Conservation (phyloP, 2,113 vertebrate species). For the Trematocara stigmaticum region DNA sequence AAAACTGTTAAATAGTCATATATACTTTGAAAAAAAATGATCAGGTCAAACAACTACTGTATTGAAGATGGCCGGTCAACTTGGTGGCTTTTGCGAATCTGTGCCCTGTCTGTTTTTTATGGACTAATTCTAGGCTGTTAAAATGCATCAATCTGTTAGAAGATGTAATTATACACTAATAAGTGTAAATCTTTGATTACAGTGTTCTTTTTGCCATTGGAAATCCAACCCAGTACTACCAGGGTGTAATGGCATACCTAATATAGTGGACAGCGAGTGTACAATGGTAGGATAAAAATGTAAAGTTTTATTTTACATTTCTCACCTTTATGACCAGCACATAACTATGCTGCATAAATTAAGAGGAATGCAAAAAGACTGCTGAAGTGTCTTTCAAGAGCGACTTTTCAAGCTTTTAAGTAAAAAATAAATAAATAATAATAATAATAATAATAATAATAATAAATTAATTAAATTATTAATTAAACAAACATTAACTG, state of each 20-base stretch:
- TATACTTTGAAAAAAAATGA: not conserved
- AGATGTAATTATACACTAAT: not conserved
- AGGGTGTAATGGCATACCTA: not conserved
- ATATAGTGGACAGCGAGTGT: not conserved
- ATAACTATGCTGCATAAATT: not conserved
- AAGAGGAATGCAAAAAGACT: not conserved
- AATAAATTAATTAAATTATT: not conserved
- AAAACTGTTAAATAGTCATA: not conserved
- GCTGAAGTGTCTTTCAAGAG: not conserved
- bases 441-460: not conserved
- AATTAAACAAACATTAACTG: not conserved
- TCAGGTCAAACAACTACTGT: not conserved
- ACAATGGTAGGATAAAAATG: not conserved
- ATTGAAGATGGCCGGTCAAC: not conserved
- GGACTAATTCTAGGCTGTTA: not conserved
- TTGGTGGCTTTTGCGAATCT: fast-evolving
- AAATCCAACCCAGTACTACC: not conserved
- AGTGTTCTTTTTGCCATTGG: not conserved
- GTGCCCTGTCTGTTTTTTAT: not conserved
- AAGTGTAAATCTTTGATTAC: not conserved
- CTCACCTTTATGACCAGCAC: not conserved
- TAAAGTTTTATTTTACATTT: not conserved
- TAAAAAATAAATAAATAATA: not conserved
- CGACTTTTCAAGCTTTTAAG: not conserved
- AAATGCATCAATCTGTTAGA: not conserved